phyloP scores from a whole-genome alignment of 2,797 vertebrate genomes.

The Neostethus bicornis region DNA sequence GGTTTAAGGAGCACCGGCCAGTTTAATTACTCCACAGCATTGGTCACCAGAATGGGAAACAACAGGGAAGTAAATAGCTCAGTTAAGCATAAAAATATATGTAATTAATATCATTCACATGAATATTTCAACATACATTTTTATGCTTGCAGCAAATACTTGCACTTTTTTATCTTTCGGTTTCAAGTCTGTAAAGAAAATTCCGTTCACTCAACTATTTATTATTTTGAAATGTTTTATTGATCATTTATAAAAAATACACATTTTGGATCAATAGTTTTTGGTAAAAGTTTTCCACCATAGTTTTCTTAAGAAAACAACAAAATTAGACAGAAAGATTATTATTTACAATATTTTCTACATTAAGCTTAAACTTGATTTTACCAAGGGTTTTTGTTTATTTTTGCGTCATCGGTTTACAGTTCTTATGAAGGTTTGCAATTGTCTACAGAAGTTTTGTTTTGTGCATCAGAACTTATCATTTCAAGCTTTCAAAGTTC shows the following conservation, averaged over 20 bases:
- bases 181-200: conserved; percentile 22
- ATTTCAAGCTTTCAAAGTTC: conserved; percentile 1
- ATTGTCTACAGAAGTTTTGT: conserved; percentile 15
- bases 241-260: conserved; percentile 2
- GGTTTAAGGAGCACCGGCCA: conserved; percentile 77
- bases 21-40: conserved; percentile 1
- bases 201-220: conserved; percentile 11
- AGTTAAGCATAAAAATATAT: conserved; percentile 6
- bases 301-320: conserved; percentile 38
- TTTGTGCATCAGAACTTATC: conserved; percentile 6
- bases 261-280: conserved; percentile 8
- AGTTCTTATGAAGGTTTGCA: conserved; percentile 12
- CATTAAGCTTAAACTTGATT: conserved; percentile 24
- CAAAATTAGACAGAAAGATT: too few species aligned
- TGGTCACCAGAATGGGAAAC: conserved; percentile 16
- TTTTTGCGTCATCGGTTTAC: conserved; percentile 36
- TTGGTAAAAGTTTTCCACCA: conserved; percentile 29
- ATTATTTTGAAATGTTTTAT: conserved; percentile 1
- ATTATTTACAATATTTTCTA: too few species aligned
- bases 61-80: background rate
- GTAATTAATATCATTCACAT: background rate
- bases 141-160: conserved; percentile 22
- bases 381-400: conserved; percentile 15
- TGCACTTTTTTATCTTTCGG: conserved; percentile 52
- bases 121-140: conserved; percentile 15